Percentiles rank a stretch among this genome's conserved stretches.
These are phyloP conservation scores for Pseudochromis fuscus DNA, from an alignment of 2,797 vertebrate genomes.

Conservation along the genomic window DNA sequence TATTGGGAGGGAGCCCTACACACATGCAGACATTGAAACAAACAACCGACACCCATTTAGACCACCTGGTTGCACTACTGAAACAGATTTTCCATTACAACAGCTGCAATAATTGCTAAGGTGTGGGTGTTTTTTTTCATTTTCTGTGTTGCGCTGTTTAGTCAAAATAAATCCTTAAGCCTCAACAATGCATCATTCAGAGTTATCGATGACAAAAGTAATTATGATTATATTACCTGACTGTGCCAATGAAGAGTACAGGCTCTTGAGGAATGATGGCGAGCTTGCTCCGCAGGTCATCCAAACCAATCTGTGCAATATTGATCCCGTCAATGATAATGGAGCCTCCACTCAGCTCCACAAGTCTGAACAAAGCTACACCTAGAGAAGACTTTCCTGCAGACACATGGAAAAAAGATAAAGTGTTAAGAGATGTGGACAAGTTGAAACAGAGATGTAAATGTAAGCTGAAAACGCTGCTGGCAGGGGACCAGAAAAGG, in stretches of 20 bases:
- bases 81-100: conserved; percentile 24
- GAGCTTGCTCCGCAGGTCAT: conserved; percentile 87
- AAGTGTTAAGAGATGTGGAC: conserved; percentile 7
- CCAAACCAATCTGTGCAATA: conserved; percentile 85
- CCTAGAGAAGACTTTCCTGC: conserved; percentile 90
- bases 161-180: background rate
- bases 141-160: conserved; percentile 4
- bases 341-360: conserved; percentile 85
- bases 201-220: conserved; percentile 27
- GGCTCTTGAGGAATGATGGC: conserved; percentile 92
- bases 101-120: conserved; percentile 2
- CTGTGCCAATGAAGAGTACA: conserved; percentile 88
- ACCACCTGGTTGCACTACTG: conserved; percentile 15
- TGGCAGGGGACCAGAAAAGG: background rate
- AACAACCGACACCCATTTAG: conserved; percentile 7
- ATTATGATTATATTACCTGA: conserved; percentile 82
- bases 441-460: background rate
- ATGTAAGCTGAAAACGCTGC: conserved; percentile 19
- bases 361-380: conserved; percentile 87
- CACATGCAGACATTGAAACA: background rate
- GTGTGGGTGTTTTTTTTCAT: background rate
- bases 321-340: conserved; percentile 87
- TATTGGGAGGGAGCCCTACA: background rate
- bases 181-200: background rate
- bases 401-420: conserved; percentile 37